Conservation (phyloP, 2,888 invertebrate species). For the Branchipolynoe longqiensis region DNA sequence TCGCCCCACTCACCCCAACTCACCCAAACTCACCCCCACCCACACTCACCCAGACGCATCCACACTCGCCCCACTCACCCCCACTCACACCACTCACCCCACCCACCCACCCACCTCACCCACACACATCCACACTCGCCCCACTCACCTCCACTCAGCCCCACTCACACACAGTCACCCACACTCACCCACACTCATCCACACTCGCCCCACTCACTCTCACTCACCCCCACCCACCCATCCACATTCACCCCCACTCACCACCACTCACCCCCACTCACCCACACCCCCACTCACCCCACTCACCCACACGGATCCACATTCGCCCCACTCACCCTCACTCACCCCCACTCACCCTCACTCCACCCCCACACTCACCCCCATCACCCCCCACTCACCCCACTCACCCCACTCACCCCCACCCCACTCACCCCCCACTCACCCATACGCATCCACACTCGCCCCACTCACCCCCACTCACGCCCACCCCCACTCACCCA, state of each 20-base stretch:
- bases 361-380: no score
- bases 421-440: neutral
- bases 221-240: neutral
- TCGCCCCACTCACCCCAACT: no score
- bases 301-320: neutral
- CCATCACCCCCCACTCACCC: no score
- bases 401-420: neutral
- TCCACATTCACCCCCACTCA: neutral
- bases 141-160: neutral
- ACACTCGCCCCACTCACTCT: neutral
- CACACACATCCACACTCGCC: neutral
- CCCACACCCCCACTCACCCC: neutral
- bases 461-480: no score
- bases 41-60: no score
- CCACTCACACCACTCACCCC: no score
- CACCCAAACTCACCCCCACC: no score
- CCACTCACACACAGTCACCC: neutral
- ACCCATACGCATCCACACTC: neutral
- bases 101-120: neutral
- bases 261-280: neutral
- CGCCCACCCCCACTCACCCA: no score
- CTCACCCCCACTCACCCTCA: neutral
- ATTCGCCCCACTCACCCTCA: neutral
- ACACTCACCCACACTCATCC: neutral
- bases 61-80: no score